Evolutionary conservation across 1,140 invertebrate species (phyloP).

Genomic region (Bombus sibiricus): DNA sequence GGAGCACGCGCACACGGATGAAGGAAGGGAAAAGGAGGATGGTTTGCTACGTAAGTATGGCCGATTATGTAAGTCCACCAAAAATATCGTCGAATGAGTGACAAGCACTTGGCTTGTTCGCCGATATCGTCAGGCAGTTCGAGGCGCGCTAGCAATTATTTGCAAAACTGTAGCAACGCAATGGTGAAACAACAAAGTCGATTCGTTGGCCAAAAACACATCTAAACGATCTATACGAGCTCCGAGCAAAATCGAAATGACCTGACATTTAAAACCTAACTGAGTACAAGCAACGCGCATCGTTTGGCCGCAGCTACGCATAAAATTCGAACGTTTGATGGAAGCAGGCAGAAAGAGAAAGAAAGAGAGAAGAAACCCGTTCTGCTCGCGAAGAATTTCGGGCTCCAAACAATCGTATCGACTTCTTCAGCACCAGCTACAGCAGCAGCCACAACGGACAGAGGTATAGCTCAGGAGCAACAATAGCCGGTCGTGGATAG

Average conservation of each 20-base stretch:
- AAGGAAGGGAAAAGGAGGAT: constrained; percentile 39
- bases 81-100: constrained; percentile 79
- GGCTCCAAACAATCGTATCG: constrained; percentile 11
- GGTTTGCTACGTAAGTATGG: constrained; percentile 44
- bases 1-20: neutral
- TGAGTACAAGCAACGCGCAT: no score
- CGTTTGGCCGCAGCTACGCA: neutral
- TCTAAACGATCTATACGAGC: neutral
- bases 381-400: neutral
- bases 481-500: constrained; percentile 10
- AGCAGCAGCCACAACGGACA: neutral
- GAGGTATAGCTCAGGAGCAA: neutral
- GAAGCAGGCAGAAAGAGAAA: neutral
- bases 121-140: constrained; percentile 68
- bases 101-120: constrained; percentile 74
- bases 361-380: neutral
- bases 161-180: neutral
- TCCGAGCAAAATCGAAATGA: constrained; percentile 6
- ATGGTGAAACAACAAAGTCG: constrained; percentile 23
- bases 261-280: neutral
- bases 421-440: neutral
- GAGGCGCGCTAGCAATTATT: constrained; percentile 61
- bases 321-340: constrained; percentile 9
- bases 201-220: constrained; percentile 43
- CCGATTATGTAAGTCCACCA: constrained; percentile 74